phyloP scores from a whole-genome alignment of 2,113 vertebrate genomes.

The Campylorhamphus procurvoides region DNA sequence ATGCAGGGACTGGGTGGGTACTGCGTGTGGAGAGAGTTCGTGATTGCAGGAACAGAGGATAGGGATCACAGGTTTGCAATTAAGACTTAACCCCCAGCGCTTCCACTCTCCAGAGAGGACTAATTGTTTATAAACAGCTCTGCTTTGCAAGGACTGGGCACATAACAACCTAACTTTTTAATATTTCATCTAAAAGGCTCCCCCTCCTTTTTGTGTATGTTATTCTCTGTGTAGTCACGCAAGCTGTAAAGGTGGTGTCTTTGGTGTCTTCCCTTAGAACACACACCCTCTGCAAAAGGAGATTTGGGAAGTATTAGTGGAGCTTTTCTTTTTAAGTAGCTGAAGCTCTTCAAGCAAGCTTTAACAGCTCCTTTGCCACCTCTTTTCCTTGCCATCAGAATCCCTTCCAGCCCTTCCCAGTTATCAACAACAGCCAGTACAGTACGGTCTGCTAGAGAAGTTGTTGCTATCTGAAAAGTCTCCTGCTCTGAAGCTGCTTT shows the following conservation, averaged over 20 bases:
- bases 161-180: background rate
- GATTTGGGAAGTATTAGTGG: background rate
- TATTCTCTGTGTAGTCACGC: background rate
- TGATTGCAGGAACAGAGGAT: fast-evolving
- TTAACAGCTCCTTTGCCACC: background rate
- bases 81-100: background rate
- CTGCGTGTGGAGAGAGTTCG: background rate
- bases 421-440: background rate
- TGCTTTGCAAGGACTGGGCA: background rate
- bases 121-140: background rate
- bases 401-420: background rate
- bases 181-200: background rate
- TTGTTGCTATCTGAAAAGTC: background rate
- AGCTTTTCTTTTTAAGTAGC: background rate
- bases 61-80: background rate
- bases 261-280: background rate
- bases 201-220: background rate
- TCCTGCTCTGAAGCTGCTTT: background rate
- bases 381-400: background rate
- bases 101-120: background rate
- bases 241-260: fast-evolving
- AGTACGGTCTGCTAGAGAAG: background rate
- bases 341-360: background rate
- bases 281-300: background rate
- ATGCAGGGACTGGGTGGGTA: background rate